phyloP scores from a whole-genome alignment of 2,888 invertebrate genomes.

The Cremastobaeus sp. region DNA sequence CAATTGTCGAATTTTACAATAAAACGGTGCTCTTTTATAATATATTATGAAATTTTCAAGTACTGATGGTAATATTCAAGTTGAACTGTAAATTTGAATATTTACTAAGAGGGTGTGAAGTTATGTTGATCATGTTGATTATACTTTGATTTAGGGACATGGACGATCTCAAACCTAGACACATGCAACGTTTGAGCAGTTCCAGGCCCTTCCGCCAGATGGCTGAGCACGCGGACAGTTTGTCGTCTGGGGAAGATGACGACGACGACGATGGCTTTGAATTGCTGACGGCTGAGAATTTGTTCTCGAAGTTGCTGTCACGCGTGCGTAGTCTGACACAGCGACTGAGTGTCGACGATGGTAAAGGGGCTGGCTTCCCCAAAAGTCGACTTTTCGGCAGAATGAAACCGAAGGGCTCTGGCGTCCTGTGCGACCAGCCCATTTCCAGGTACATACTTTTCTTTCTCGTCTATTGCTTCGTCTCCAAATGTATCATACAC shows the following conservation, averaged over 20 bases:
- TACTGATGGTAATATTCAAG: too few species aligned
- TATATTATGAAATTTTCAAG: too few species aligned
- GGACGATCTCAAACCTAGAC: conserved; percentile 74
- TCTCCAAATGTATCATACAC: conserved; percentile 42
- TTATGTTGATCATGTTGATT: too few species aligned
- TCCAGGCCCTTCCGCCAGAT: conserved; percentile 83
- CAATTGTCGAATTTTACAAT: too few species aligned
- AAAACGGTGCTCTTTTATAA: too few species aligned
- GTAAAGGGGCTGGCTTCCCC: conserved; percentile 82
- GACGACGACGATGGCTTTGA: conserved; percentile 95
- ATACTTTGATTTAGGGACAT: conserved; percentile 69
- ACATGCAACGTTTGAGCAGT: conserved; percentile 80
- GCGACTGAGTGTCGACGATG: conserved; percentile 90
- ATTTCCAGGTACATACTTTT: conserved; percentile 74
- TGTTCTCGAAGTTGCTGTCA: conserved; percentile 91
- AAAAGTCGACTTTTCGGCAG: conserved; percentile 82
- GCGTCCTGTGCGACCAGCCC: conserved; percentile 79
- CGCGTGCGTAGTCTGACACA: conserved; percentile 91
- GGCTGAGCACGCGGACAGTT: conserved; percentile 87
- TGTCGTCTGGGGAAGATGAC: conserved; percentile 92
- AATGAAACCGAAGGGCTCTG: conserved; percentile 74
- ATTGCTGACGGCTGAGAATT: conserved; percentile 92
- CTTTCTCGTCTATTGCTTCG: conserved; percentile 45
- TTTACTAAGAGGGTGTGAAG: too few species aligned
- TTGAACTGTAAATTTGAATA: too few species aligned